Base-by-base conservation (phyloP, 2,113 vertebrate genomes). In the Tetrao urogallus region DNA sequence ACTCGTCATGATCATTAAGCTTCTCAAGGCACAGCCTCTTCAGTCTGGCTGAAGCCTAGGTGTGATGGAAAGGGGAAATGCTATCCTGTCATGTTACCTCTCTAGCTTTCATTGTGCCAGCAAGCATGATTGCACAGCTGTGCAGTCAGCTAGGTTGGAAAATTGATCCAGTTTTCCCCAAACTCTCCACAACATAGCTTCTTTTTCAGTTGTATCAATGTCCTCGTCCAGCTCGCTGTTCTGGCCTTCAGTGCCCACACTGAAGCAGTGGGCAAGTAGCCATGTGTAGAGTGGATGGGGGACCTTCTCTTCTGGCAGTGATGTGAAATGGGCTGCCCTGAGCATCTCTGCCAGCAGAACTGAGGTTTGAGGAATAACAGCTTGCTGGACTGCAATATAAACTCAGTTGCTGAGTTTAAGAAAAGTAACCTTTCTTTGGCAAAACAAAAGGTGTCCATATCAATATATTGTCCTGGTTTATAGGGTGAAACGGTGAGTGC, bases 281-380 rank as follows among this genome's bases (percentile, higher is more conserved):
- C 1, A 0, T 0, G 2, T 1, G 1, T 28, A 18, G 65, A 6
- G 3, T 25, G 34, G 32, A 8, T 0, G 8, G 40, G 32, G 36
- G 10, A 18, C 54, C 56, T 92, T 30, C 50, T 48, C 40, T n/a
- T 60, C 4, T 25, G 64, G 78, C 74, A 70, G 75, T 3, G 4
- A 1, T 0, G 6, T 5, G 8, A 5, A 8, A 4, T 8, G 28
- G 2, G 67, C 21, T 72, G 61, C 34, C 34, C 47, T 71, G 78
- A 11, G 4, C 18, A 8, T 25, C 28, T 47, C 27, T 6, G 16
- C 2, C 34, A 38, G 84, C 38, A 52, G 14, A 30, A 5, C 0
- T 15, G 34, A 38, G 61, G 4, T 17, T 2, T 42, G 38, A 72
- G 77, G 52, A 69, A 0, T 47, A 30, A 0, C 30, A 58, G 22